Conservation (phyloP, 2,888 invertebrate species). For the Nomada ruficornis region DNA sequence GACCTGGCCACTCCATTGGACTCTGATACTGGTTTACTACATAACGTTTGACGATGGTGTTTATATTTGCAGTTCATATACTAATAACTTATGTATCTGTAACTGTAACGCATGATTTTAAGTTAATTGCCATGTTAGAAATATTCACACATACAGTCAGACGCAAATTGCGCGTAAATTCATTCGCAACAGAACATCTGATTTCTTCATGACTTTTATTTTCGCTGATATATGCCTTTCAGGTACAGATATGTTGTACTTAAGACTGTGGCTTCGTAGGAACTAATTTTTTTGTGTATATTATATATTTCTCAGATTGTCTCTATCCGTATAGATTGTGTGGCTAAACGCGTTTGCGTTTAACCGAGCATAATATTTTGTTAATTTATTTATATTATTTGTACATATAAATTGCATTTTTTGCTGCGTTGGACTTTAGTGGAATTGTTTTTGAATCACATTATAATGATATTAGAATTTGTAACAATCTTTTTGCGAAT, state of each 20-base stretch:
- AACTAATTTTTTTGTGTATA: constrained; percentile 72
- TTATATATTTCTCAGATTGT: constrained; percentile 70
- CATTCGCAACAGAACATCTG: constrained; percentile 50
- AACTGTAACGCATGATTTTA: constrained; percentile 74
- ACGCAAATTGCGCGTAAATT: constrained; percentile 43
- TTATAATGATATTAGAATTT: constrained; percentile 67
- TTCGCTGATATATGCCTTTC: constrained; percentile 70
- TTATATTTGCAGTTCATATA: constrained; percentile 76
- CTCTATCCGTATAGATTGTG: constrained; percentile 67
- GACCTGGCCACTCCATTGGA: constrained; percentile 81
- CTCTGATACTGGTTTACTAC: constrained; percentile 78
- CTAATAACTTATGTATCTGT: constrained; percentile 78
- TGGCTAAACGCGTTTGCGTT: constrained; percentile 60
- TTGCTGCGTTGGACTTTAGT: constrained; percentile 68
- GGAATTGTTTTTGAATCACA: constrained; percentile 63
- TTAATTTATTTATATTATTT: constrained; percentile 78
- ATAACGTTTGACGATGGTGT: constrained; percentile 74
- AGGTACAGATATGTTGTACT: constrained; percentile 81
- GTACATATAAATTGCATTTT: constrained; percentile 77
- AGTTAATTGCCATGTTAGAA: constrained; percentile 61
- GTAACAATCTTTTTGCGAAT: constrained; percentile 59
- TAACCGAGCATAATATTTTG: constrained; percentile 72
- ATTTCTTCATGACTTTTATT: constrained; percentile 56
- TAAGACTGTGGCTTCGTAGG: constrained; percentile 79
- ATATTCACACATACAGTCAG: constrained; percentile 53